Evolutionary conservation across 1,140 invertebrate genomes (phyloP), one percentile per base, ranked within the genome.

Genomic region (Maniola jurtina): DNA sequence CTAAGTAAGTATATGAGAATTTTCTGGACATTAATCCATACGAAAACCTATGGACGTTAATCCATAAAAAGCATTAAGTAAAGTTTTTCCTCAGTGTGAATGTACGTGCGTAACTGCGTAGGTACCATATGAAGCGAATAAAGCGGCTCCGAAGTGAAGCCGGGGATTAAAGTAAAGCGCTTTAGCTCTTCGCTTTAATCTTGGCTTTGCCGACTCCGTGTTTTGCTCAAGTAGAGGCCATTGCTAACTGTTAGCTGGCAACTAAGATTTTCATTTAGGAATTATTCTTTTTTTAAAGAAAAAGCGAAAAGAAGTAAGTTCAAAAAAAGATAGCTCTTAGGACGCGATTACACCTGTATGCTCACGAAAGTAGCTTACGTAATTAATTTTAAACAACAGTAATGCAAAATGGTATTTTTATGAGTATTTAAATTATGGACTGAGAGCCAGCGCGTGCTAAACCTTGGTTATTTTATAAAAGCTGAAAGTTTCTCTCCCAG

Each of bases 141-240:
- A 34, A 55, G 25, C 52, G 16, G 11, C 25, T 34, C 52, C 13
- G 52, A 34, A 55, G 52, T 55, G 25, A 55, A 55, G 52, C 52
- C 33, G 25, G 16, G 52, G 52, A 35, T 55, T 55, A 55, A 33
- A 55, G 52, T 55, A 55, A 55, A 55, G 52, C 52, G 25, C 16
- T 55, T 55, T 55, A 55, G 52, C 15, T 16, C 52, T 11, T 55
- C 33, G 16, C 52, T 55, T 55, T 55, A 55, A 55, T 55, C 52
- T 55, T 55, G 6, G 52, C 16, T 55, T 55, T 55, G 52, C 52
- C 25, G 52, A 55, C 5, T 55, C 33, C 5, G 52, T 34, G 52
- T 34, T 55, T 55, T 34, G 9, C 25, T 34, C 16, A 55, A 55
- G 52, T 55, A 55, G 48, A 8, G 48, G 33, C 52, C 34, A 7